Evolutionary conservation across 2,888 invertebrate species (phyloP), one percentile per base, ranked within the genome.

Genomic region (Cactoblastis cactorum): DNA sequence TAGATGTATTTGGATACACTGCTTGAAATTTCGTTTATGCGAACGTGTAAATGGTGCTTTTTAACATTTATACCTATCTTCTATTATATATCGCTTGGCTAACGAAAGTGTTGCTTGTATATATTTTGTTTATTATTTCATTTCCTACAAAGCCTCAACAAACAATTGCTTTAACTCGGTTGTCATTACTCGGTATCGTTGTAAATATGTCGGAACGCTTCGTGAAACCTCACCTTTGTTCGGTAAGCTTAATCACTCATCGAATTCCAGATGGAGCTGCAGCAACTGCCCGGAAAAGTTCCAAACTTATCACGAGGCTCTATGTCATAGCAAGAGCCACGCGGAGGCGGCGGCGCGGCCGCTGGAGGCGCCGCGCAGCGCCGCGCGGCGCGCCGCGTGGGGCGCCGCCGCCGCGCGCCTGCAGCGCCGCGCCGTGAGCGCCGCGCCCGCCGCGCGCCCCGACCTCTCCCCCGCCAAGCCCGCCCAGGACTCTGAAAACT

Each of bases 261-360:
- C 5, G 11, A 41, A 6, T 71, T 72, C 2, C 74, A 89, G 89
- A 53, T 89, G 88, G 88, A 71, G 76, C 51, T 89, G 89, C 65
- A 81, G 72, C 45, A 58, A 53, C 17, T 89, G 89, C 52, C 45
- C 67, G 1, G 54, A 57, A 1, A 73, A 72, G 28, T 85, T 80
- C 62, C 74, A 74, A 49, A 77, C 74, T 0, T 88, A 83, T 58
- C 87, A 88, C 58, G 81, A 84, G 55, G 87, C 83, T 1, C 86
- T 82, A 63, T 80, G 77, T 52, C 89, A 89, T 57, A 80, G 85
- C 54, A 78, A 74, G 55, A 74, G 70, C 0, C 83, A 85, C 53
- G 55, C 54, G 0, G 68, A 67, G 0, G 59, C 48, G 18, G 47
- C 63, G 0, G 64, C 83, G 0, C 63, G 76, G 0, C 81, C 83